A percentile compares a stretch with the other conserved stretches of the same genome.
Conservation (phyloP, 2,797 vertebrate species). For the Microcaecilia unicolor region DNA sequence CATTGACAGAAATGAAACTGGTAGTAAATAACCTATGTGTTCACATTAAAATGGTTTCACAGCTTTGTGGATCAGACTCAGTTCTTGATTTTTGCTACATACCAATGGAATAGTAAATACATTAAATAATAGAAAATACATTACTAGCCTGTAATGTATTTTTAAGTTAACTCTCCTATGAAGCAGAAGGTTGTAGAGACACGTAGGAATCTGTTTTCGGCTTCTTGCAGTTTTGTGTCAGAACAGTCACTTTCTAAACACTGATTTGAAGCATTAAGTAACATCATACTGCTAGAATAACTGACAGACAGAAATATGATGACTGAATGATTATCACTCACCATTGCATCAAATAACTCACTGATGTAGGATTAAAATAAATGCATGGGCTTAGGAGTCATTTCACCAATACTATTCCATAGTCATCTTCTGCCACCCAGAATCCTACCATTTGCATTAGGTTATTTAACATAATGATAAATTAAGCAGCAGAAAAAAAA, state of each 20-base stretch:
- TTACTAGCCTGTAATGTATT: too few species aligned
- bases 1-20: too few species aligned
- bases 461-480: constrained; percentile 15
- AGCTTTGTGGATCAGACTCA: too few species aligned
- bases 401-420: constrained; percentile 19
- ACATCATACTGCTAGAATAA: not conserved
- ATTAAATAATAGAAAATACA: too few species aligned
- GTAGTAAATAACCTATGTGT: too few species aligned
- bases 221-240: not conserved
- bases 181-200: not conserved
- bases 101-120: too few species aligned
- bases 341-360: not conserved
- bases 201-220: accelerated
- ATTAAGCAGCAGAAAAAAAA: accelerated
- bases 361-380: constrained; percentile 11
- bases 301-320: not conserved
- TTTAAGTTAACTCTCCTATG: not conserved
- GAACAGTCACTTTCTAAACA: too few species aligned
- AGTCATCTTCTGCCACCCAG: constrained; percentile 20
- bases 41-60: too few species aligned
- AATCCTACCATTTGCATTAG: constrained; percentile 5
- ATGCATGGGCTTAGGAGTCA: constrained; percentile 1
- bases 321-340: not conserved
- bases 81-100: too few species aligned
- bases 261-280: not conserved